Evolutionary conservation across 2,888 invertebrate species (phyloP).

Genomic region (Pollenia labialis): DNA sequence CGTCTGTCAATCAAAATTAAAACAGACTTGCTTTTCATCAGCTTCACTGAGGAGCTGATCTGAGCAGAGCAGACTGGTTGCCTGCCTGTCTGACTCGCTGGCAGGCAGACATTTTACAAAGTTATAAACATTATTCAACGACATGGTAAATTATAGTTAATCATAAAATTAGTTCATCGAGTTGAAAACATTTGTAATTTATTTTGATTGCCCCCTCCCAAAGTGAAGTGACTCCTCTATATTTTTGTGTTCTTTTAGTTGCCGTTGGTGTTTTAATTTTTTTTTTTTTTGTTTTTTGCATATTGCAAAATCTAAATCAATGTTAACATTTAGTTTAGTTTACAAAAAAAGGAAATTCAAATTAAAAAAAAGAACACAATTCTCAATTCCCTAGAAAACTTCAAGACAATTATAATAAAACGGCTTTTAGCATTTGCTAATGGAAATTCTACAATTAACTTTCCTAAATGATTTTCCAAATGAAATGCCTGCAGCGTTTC

Average conservation of each 20-base stretch:
- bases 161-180: slow-evolving; percentile 72
- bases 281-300: background rate
- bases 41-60: slow-evolving; percentile 13
- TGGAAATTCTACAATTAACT: slow-evolving; percentile 46
- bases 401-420: slow-evolving; percentile 11
- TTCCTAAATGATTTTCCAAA: background rate
- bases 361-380: slow-evolving; percentile 38
- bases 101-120: slow-evolving; percentile 53
- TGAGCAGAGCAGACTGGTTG: background rate
- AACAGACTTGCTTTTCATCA: slow-evolving; percentile 71
- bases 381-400: slow-evolving; percentile 15
- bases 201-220: slow-evolving; percentile 71
- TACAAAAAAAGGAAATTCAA: slow-evolving; percentile 48
- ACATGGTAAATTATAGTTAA: slow-evolving; percentile 70
- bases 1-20: slow-evolving; percentile 72
- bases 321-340: slow-evolving; percentile 47
- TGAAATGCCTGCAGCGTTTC: background rate
- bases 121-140: slow-evolving; percentile 58
- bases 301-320: slow-evolving; percentile 50
- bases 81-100: background rate
- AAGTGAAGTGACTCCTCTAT: slow-evolving; percentile 43
- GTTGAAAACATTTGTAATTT: slow-evolving; percentile 71
- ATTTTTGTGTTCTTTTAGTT: background rate
- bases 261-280: slow-evolving; percentile 41
- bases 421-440: slow-evolving; percentile 50